These are phyloP conservation scores for Lasioglossum figueresi DNA, from an alignment of 2,888 invertebrate species.

Conservation along the genomic window DNA sequence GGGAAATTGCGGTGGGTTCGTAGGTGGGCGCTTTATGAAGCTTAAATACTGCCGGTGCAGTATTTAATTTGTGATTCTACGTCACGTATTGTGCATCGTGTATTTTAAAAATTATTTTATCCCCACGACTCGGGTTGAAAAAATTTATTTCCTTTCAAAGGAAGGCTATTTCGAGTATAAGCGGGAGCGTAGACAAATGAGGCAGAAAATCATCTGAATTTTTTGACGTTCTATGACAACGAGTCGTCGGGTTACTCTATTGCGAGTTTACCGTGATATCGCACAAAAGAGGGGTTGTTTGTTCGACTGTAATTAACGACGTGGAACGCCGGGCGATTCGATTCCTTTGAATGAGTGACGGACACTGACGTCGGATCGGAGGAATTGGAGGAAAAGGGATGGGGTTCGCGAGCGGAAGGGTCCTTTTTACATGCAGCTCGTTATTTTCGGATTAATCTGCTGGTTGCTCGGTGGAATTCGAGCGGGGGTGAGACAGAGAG, in stretches of 20 bases:
- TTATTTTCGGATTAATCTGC: conserved; percentile 69
- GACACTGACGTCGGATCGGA: conserved; percentile 38
- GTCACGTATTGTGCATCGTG: too few species aligned
- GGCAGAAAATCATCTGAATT: background rate
- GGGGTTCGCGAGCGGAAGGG: background rate
- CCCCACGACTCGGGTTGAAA: background rate
- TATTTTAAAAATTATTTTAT: too few species aligned
- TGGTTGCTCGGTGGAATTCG: conserved; percentile 42
- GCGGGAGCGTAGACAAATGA: background rate
- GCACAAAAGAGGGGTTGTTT: conserved; percentile 26
- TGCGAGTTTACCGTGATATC: conserved; percentile 9
- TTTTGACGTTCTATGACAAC: background rate
- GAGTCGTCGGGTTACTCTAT: background rate
- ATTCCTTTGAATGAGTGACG: conserved; percentile 57
- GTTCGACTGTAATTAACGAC: conserved; percentile 49
- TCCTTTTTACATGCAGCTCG: conserved; percentile 55
- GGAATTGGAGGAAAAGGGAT: conserved; percentile 45
- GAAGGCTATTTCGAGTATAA: background rate
- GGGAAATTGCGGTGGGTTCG: background rate
- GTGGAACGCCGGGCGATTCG: conserved; percentile 23
- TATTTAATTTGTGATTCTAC: background rate
- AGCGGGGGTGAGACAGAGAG: background rate
- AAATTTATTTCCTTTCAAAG: background rate
- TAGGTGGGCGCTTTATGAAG: background rate
- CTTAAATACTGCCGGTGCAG: background rate